Conservation (phyloP, 2,888 invertebrate species). For the Seira musarum region DNA sequence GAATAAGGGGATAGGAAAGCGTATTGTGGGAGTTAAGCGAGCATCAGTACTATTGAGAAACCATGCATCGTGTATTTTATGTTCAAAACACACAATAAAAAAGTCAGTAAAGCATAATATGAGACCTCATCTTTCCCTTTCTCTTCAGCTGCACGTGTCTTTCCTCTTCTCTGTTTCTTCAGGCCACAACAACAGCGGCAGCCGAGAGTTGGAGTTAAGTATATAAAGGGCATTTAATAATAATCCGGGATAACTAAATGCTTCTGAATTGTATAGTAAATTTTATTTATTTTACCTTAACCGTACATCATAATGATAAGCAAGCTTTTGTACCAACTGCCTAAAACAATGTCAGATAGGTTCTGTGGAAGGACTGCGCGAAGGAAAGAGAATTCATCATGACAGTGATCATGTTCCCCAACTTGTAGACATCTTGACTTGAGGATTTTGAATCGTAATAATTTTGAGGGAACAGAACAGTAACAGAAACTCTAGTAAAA, state of each 20-base stretch:
- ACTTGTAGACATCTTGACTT: constrained; percentile 17
- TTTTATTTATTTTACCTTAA: constrained; percentile 24
- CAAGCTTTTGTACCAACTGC: not conserved
- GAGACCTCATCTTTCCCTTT: constrained; percentile 5
- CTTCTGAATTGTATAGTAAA: not conserved
- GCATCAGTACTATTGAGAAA: not conserved
- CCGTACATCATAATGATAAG: constrained; percentile 6
- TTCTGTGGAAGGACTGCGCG: not conserved
- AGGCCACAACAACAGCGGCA: constrained; percentile 19
- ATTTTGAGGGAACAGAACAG: constrained; percentile 28
- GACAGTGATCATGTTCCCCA: constrained; percentile 12
- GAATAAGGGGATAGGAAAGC: not conserved
- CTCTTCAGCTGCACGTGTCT: constrained; percentile 30
- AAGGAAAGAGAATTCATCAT: not conserved
- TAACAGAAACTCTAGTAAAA: constrained; percentile 23
- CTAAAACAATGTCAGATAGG: constrained; percentile 35
- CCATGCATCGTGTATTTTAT: constrained; percentile 11
- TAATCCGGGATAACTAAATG: not conserved
- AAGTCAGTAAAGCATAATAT: constrained; percentile 17
- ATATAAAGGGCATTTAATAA: not conserved
- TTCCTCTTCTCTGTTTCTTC: constrained; percentile 28
- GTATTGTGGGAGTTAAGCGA: not conserved
- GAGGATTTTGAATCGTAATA: constrained; percentile 29
- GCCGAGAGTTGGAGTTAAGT: not conserved
- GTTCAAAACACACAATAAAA: constrained; percentile 14